Conservation (phyloP, 2,113 vertebrate genomes). For the Clinocottus analis region DNA sequence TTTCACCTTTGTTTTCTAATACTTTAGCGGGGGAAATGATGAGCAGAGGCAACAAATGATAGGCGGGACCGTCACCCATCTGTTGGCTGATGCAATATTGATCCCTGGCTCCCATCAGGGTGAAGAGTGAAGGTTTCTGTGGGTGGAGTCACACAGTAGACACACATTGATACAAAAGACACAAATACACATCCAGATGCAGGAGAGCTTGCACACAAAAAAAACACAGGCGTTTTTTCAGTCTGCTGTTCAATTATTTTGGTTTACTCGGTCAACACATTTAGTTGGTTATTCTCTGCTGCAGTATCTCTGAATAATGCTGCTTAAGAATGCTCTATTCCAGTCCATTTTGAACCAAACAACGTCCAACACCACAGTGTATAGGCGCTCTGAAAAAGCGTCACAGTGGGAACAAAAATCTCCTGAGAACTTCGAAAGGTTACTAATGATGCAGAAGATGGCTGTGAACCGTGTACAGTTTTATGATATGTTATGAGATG, state of each 20-base stretch:
- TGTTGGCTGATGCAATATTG: conserved; percentile 80
- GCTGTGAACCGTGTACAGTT: conserved; percentile 22
- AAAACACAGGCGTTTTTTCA: neutral
- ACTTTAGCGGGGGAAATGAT: conserved; percentile 58
- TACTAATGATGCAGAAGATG: conserved; percentile 48
- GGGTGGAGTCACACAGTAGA: conserved; percentile 24
- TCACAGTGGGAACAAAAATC: neutral
- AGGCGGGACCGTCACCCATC: conserved; percentile 70
- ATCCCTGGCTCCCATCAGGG: conserved; percentile 65
- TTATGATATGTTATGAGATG: conserved; percentile 44
- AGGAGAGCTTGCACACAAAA: neutral
- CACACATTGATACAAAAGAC: conserved; percentile 22
- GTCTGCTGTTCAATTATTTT: conserved; percentile 25
- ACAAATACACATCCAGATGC: conserved; percentile 19
- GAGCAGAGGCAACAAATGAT: conserved; percentile 71
- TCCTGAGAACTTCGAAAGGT: conserved; percentile 24
- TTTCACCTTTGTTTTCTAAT: conserved; percentile 68
- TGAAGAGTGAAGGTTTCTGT: conserved; percentile 65
- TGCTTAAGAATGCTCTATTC: conserved; percentile 14
- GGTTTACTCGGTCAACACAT: neutral
- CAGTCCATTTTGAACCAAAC: conserved; percentile 25
- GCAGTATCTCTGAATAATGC: conserved; percentile 3
- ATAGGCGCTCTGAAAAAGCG: neutral
- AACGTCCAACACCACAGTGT: conserved; percentile 1
- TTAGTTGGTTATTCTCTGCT: conserved; percentile 18